Evolutionary conservation across 2,113 vertebrate genomes (phyloP).

Genomic region (Anser cygnoides): DNA sequence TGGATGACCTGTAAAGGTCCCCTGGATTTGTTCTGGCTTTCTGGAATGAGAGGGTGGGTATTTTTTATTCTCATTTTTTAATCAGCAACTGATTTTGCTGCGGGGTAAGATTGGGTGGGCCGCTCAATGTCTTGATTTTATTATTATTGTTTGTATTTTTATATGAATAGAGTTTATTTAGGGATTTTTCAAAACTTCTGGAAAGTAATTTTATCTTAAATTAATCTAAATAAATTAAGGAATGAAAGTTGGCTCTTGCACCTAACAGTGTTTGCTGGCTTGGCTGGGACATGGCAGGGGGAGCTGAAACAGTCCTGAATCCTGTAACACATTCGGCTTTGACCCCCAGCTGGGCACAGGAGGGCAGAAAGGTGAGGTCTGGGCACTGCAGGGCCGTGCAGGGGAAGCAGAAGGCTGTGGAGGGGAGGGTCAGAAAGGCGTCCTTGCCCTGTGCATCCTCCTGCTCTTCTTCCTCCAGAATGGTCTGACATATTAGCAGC

Average conservation of each 20-base stretch:
- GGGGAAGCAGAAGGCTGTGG: background rate
- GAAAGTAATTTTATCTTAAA: background rate
- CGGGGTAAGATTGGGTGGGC: background rate
- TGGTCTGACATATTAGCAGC: background rate
- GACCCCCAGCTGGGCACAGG: background rate
- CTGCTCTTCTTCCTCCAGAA: background rate
- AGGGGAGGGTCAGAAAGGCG: background rate
- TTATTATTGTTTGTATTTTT: slow-evolving; percentile 27
- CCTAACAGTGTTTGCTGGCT: background rate
- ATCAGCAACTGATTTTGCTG: slow-evolving; percentile 20
- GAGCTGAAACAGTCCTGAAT: background rate
- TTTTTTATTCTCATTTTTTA: background rate
- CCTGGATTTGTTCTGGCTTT: background rate
- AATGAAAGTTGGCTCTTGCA: background rate
- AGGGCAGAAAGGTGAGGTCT: background rate
- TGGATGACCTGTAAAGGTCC: background rate
- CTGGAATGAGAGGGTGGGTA: background rate
- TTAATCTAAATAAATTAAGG: slow-evolving; percentile 22
- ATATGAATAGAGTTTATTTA: background rate
- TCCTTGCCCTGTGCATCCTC: background rate
- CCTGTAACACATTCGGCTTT: background rate
- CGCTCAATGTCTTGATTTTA: background rate
- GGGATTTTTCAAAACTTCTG: background rate
- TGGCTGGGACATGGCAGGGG: rapidly evolving
- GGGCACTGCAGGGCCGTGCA: background rate